Evolutionary conservation across 2,888 invertebrate genomes (phyloP).

Genomic region (Megalurothrips usitatus): DNA sequence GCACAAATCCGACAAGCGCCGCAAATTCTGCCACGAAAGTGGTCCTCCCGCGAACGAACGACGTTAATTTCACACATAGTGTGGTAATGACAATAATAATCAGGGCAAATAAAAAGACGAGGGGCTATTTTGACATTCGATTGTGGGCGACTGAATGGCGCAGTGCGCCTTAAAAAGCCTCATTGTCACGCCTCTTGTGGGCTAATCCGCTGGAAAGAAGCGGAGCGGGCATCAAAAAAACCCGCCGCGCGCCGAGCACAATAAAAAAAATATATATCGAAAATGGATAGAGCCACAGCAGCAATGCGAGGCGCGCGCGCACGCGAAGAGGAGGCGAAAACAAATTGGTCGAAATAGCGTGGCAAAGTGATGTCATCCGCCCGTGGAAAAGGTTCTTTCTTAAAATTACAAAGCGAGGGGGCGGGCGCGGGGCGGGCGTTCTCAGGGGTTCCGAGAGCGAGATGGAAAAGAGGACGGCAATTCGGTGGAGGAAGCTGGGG

Average conservation of each 20-base stretch:
- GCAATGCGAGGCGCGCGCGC: neutral
- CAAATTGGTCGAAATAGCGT: conserved; percentile 16
- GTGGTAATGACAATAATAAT: too few species aligned
- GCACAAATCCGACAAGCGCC: too few species aligned
- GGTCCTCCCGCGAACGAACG: too few species aligned
- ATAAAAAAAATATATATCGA: conserved; percentile 13
- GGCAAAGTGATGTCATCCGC: conserved; percentile 24
- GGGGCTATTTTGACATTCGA: conserved; percentile 17
- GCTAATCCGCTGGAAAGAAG: conserved; percentile 4
- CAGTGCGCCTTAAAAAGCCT: neutral
- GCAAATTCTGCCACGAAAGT: too few species aligned
- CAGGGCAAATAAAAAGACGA: neutral
- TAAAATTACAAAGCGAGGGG: conserved; percentile 6
- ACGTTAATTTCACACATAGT: too few species aligned
- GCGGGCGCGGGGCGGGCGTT: neutral
- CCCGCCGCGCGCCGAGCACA: neutral
- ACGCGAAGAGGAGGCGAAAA: conserved; percentile 10
- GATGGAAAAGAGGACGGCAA: neutral
- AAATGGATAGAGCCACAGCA: neutral
- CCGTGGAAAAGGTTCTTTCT: neutral
- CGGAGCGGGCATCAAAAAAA: too few species aligned
- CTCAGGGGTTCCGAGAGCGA: neutral
- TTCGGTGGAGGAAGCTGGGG: neutral
- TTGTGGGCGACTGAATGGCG: conserved; percentile 11
- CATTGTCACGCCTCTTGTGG: conserved; percentile 6